A percentile compares a stretch with the other conserved stretches of the same genome.
These are phyloP conservation scores for Stramonita haemastoma DNA, from an alignment of 2,888 invertebrate species.

Conservation along the genomic window DNA sequence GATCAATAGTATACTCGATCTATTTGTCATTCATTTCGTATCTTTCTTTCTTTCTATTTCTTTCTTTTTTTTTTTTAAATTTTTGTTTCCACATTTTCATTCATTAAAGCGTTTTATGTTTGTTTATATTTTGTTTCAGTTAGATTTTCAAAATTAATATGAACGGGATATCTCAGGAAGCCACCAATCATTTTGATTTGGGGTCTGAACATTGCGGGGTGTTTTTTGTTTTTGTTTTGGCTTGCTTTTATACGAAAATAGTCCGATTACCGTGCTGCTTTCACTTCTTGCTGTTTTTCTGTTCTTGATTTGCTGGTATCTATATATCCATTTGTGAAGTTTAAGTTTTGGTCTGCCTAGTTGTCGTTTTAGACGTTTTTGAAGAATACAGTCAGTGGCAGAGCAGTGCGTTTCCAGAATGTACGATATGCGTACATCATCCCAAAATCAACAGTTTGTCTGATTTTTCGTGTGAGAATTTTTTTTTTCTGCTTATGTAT, in stretches of 20 bases:
- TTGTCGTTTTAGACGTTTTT: not conserved
- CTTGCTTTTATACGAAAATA: not conserved
- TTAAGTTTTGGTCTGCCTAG: not conserved
- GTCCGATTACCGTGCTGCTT: slow-evolving; percentile 34
- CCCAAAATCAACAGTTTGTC: too few relatives aligned
- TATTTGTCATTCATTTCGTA: not conserved
- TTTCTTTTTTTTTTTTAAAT: not conserved
- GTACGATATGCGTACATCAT: too few relatives aligned
- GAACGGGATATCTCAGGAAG: too few relatives aligned
- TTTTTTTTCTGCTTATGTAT: too few relatives aligned
- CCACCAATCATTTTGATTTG: too few relatives aligned
- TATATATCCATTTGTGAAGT: not conserved
- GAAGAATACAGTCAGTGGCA: not conserved
- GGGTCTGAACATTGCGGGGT: too few relatives aligned
- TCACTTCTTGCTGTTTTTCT: slow-evolving; percentile 20
- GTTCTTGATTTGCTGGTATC: slow-evolving; percentile 23
- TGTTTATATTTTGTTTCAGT: not conserved
- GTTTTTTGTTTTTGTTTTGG: not conserved
- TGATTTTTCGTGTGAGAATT: too few relatives aligned
- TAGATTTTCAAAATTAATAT: too few relatives aligned
- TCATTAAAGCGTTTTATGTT: not conserved
- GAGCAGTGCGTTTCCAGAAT: too few relatives aligned
- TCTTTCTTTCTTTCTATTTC: not conserved
- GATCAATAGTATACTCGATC: too few relatives aligned
- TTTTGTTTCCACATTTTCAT: not conserved